Conservation (phyloP, 2,113 vertebrate species). For the Mobula hypostoma region DNA sequence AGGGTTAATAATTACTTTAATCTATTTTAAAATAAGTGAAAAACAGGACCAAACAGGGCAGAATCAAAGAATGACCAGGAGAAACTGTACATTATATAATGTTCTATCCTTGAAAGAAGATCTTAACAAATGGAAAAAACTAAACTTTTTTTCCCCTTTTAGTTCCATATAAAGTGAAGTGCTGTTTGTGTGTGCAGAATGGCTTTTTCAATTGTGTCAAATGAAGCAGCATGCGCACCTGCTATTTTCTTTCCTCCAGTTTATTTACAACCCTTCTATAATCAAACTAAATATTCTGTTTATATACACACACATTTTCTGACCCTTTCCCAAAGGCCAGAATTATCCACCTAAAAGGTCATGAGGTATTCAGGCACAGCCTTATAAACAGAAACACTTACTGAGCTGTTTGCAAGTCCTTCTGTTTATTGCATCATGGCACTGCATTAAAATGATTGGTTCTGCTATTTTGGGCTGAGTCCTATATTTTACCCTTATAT, state of each 20-base stretch:
- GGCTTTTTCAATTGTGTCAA: background rate
- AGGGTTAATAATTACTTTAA: background rate
- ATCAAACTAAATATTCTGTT: background rate
- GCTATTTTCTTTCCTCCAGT: background rate
- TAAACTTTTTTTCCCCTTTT: background rate
- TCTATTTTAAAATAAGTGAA: background rate
- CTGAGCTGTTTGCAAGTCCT: background rate
- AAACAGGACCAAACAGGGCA: background rate
- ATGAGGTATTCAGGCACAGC: background rate
- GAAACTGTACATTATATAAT: background rate
- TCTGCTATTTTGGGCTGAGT: conserved; percentile 22
- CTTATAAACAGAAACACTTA: background rate
- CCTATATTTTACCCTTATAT: background rate
- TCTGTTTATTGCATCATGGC: conserved; percentile 26
- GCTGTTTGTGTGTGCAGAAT: background rate
- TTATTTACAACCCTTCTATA: background rate
- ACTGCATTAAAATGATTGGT: conserved; percentile 5
- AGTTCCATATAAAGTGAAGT: background rate
- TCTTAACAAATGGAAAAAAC: background rate
- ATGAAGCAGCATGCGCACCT: background rate
- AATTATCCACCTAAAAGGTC: background rate
- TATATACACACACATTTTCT: background rate
- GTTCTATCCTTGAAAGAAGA: background rate
- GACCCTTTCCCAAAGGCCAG: background rate
- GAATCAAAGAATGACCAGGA: background rate